Base-by-base conservation (phyloP, 2,888 invertebrate genomes). In the Habroteleia sp. region DNA sequence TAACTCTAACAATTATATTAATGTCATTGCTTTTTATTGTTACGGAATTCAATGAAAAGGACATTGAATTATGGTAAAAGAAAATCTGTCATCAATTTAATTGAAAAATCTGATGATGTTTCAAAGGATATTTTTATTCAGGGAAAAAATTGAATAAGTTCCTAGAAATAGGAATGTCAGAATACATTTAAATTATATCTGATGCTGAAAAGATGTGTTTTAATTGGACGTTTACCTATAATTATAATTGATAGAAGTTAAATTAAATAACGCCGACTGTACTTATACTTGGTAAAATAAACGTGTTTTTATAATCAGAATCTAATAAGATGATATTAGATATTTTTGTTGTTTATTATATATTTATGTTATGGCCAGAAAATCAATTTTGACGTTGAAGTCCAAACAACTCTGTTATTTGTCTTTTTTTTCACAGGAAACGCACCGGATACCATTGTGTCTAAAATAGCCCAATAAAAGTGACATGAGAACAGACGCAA, bases 71-170 rank as follows among this genome's bases (percentile, higher is more conserved):
- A 50, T 50, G 50, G 16, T 33, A 69, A 62, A 17, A 29, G 29
- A 39, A 10, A 31, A 56, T 48, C 31, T 33, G 46, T 46, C 62
- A 13, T 52, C 37, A 39, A 31, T 54, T 48, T 56, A 63, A 71
- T 63, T 71, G 54, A 71, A 48, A 71, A 71, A 52, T 42, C 50
- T 20, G 17, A 25, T 7, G 35, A 42, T 27, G 20, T 33, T 42
- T 68, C 44, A 50, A 52, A 27, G 33, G 37, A 71, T 41, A 62
- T 71, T 71, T 46, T 52, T 62, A 71, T 62, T 71, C 62, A 37
- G 29, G 6, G 10, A 48, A 63, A 35, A 13, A 44, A 56, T 62
- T 62, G 56, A 54, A 71, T 62, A 56, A 54, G 33, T 13, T 46
- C 37, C 54, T 62, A 37, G 39, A 62, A 62, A 52, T 62, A 42